Evolutionary conservation across 2,888 invertebrate genomes (phyloP).

Genomic region (Phania funesta): DNA sequence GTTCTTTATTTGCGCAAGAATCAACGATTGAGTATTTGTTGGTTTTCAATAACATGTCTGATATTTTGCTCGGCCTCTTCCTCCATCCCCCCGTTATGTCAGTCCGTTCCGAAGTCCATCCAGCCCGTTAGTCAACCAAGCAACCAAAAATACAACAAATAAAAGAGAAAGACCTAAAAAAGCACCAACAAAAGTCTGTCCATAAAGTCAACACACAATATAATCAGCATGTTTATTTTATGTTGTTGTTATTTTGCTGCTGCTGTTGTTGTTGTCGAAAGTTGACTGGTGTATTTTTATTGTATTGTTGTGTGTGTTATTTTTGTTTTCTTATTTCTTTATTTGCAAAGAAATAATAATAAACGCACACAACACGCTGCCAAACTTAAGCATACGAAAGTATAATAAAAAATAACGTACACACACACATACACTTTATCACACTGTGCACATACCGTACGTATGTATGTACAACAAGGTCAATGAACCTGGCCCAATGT

Average conservation of each 20-base stretch:
- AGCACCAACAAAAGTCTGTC: conserved; percentile 48
- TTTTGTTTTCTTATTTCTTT: conserved; percentile 39
- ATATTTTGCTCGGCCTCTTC: neutral
- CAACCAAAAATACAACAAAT: conserved; percentile 25
- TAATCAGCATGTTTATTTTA: conserved; percentile 58
- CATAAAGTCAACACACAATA: conserved; percentile 55
- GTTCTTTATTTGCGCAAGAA: conserved; percentile 13
- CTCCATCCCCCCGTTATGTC: neutral
- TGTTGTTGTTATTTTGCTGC: conserved; percentile 29
- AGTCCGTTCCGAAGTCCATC: neutral
- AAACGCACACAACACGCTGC: conserved; percentile 41
- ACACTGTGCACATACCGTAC: too few species aligned
- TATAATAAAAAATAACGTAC: conserved; percentile 5
- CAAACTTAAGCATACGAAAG: conserved; percentile 27
- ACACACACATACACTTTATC: conserved; percentile 11
- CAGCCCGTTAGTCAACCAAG: conserved; percentile 31
- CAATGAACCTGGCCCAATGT: conserved; percentile 71
- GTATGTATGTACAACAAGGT: too few species aligned
- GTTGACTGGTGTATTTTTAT: conserved; percentile 44
- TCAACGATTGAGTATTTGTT: conserved; percentile 19
- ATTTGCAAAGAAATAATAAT: conserved; percentile 45
- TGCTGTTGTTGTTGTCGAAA: conserved; percentile 42
- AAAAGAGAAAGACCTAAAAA: conserved; percentile 41
- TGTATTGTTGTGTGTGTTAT: conserved; percentile 19
- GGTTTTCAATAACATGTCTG: conserved; percentile 47